These are phyloP conservation scores for Camponotus pennsylvanicus DNA, from an alignment of 1,140 invertebrate species.

Conservation along the genomic window DNA sequence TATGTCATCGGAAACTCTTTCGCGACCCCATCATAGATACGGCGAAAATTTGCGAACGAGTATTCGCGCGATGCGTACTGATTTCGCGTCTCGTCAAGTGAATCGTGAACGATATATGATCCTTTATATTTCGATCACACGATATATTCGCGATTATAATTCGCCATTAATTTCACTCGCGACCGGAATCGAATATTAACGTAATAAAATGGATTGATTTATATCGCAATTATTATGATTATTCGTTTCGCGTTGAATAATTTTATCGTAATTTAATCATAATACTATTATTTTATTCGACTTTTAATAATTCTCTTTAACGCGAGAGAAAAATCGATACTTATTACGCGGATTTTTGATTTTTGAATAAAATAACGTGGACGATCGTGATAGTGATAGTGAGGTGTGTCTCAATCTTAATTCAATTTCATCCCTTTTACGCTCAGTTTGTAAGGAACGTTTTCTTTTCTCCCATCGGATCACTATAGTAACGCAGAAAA, in stretches of 20 bases:
- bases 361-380: too few species aligned
- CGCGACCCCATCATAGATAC: constrained; percentile 1
- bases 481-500: constrained; percentile 46
- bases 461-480: constrained; percentile 17
- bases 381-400: too few species aligned
- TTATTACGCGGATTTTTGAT: neutral
- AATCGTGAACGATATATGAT: constrained; percentile 7
- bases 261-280: too few species aligned
- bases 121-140: constrained; percentile 14
- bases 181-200: constrained; percentile 19
- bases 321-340: neutral
- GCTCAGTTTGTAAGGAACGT: neutral
- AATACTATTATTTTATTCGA: neutral
- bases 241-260: too few species aligned
- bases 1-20: constrained; percentile 29
- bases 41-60: constrained; percentile 47
- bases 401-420: neutral
- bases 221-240: neutral
- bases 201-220: neutral
- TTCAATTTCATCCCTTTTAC: constrained; percentile 7
- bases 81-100: constrained; percentile 34
- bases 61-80: neutral
- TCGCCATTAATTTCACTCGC: constrained; percentile 16
- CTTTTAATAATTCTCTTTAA: neutral
- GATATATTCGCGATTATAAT: neutral